A percentile compares a stretch with the other conserved stretches of the same genome.
These are phyloP conservation scores for Argyresthia goedartella DNA, from an alignment of 2,888 invertebrate species.

Conservation along the genomic window DNA sequence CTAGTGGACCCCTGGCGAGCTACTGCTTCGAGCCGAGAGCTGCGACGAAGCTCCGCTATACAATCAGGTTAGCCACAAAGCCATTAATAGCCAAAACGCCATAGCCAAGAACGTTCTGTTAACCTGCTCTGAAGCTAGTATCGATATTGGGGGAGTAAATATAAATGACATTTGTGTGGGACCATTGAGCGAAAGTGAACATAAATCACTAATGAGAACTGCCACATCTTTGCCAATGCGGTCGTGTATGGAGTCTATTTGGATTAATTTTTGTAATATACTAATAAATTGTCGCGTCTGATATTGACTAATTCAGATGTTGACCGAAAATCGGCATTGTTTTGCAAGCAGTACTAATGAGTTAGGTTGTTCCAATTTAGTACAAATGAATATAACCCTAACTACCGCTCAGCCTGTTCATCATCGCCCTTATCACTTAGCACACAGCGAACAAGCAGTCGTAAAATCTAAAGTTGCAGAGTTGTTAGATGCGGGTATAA, in stretches of 20 bases:
- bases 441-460: not conserved
- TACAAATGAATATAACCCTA: not conserved
- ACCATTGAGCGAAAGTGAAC: not conserved
- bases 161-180: not conserved
- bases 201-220: constrained; percentile 63
- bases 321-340: not conserved
- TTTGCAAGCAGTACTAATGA: constrained; percentile 1
- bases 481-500: constrained; percentile 2
- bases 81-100: not conserved
- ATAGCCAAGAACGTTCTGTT: not conserved
- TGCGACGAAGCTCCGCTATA: not conserved
- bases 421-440: not conserved
- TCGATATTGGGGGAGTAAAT: not conserved
- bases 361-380: constrained; percentile 1
- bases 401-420: not conserved
- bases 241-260: constrained; percentile 78
- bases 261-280: constrained; percentile 60
- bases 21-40: constrained; percentile 1
- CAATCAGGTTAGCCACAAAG: not conserved
- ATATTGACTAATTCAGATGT: not conserved
- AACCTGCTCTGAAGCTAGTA: not conserved
- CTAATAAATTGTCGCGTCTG: no score
- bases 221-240: constrained; percentile 73
- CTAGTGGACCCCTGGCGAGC: not conserved
- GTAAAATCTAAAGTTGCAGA: not conserved